Evolutionary conservation across 2,797 vertebrate genomes (phyloP).

Genomic region (Gouania willdenowi): DNA sequence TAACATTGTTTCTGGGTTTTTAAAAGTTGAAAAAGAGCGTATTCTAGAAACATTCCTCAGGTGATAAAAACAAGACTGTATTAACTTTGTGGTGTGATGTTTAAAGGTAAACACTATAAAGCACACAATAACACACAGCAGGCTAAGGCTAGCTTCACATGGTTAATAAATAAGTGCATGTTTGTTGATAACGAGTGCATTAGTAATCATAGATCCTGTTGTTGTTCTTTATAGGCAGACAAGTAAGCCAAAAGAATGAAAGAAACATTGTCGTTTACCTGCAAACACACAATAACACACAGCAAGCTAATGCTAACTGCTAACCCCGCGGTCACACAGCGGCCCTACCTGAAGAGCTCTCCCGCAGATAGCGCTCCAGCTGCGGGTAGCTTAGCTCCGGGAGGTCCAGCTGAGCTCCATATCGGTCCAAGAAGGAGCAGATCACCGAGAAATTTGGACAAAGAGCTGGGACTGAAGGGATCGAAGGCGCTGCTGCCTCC

Average conservation of each 20-base stretch:
- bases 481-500: slow-evolving; percentile 77
- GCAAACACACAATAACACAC: slow-evolving; percentile 78
- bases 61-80: too few species aligned
- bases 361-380: slow-evolving; percentile 90
- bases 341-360: slow-evolving; percentile 81
- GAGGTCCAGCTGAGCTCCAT: slow-evolving; percentile 86
- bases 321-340: slow-evolving; percentile 64
- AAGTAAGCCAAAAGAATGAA: slow-evolving; percentile 27
- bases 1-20: too few species aligned
- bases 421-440: slow-evolving; percentile 93
- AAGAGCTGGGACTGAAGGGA: slow-evolving; percentile 80
- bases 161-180: too few species aligned
- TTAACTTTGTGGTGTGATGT: too few species aligned
- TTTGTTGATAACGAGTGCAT: too few species aligned
- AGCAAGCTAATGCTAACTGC: slow-evolving; percentile 53
- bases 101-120: too few species aligned
- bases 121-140: slow-evolving; percentile 76
- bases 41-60: too few species aligned
- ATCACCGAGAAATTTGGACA: slow-evolving; percentile 94
- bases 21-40: too few species aligned
- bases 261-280: too few species aligned
- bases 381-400: slow-evolving; percentile 91
- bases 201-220: too few species aligned
- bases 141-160: slow-evolving; percentile 57
- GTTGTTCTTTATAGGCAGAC: too few species aligned